A percentile compares a stretch with the other conserved stretches of the same genome.
phyloP scores from a whole-genome alignment of 1,140 invertebrate genomes.

The Batillaria attramentaria region DNA sequence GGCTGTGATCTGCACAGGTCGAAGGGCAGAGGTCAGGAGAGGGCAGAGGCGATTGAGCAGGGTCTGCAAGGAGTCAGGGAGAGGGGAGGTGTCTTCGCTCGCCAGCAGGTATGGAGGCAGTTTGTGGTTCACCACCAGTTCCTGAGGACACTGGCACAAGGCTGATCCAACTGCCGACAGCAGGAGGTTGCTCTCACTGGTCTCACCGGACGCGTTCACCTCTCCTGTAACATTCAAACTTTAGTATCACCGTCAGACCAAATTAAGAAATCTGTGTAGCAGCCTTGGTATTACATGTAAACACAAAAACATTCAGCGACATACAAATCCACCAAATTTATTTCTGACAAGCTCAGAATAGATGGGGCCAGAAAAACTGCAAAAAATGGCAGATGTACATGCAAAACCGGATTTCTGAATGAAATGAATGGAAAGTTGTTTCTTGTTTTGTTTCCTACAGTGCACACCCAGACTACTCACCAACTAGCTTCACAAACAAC shows the following conservation, averaged over 20 bases:
- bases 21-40: conserved; percentile 54
- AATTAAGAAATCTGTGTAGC: too few species aligned
- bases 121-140: conserved; percentile 59
- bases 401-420: neutral
- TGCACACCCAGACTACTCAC: conserved; percentile 34
- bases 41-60: conserved; percentile 69
- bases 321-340: too few species aligned
- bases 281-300: too few species aligned
- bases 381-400: neutral
- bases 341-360: too few species aligned
- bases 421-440: neutral
- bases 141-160: conserved; percentile 52
- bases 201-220: neutral
- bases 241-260: too few species aligned
- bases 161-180: conserved; percentile 48
- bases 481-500: conserved; percentile 54
- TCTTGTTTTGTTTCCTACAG: neutral
- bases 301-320: too few species aligned
- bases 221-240: too few species aligned
- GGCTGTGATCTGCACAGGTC: conserved; percentile 63
- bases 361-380: too few species aligned
- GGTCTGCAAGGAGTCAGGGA: conserved; percentile 66
- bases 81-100: conserved; percentile 55
- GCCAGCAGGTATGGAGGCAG: conserved; percentile 65
- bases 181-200: conserved; percentile 23